Conservation (phyloP, 2,888 invertebrate species). For the Steinernema hermaphroditum region DNA sequence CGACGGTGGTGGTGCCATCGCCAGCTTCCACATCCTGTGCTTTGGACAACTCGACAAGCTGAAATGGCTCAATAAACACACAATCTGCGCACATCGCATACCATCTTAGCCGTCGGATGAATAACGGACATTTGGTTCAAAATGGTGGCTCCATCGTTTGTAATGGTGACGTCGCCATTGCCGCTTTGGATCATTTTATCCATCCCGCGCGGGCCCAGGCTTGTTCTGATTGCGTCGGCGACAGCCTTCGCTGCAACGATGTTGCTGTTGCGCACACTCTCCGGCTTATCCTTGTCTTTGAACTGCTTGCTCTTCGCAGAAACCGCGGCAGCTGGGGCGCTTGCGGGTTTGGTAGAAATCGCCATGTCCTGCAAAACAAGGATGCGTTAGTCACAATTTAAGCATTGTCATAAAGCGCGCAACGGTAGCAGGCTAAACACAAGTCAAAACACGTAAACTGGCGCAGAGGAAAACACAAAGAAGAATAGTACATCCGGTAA, state of each 20-base stretch:
- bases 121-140: constrained; percentile 96
- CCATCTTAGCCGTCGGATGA: constrained; percentile 99
- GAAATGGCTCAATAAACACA: no score
- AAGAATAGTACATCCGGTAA: no score
- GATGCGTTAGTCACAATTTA: no score
- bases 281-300: constrained; percentile 78
- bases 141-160: constrained; percentile 99
- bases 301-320: constrained; percentile 58
- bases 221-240: constrained; percentile 96
- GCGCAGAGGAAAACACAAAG: no score
- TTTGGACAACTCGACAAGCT: constrained; percentile 94
- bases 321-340: constrained; percentile 22
- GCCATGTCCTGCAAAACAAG: constrained; percentile 33
- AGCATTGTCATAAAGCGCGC: no score
- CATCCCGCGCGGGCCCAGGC: constrained; percentile 95
- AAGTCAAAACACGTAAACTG: no score
- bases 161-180: constrained; percentile 97
- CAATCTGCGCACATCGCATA: constrained; percentile 70
- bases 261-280: constrained; percentile 84
- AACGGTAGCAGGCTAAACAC: no score
- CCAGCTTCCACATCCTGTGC: constrained; percentile 98
- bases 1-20: constrained; percentile 98
- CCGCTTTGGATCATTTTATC: constrained; percentile 99
- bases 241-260: constrained; percentile 97
- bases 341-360: constrained; percentile 32